These are phyloP conservation scores for Bungarus multicinctus DNA, from an alignment of 2,113 vertebrate species.

Conservation along the genomic window DNA sequence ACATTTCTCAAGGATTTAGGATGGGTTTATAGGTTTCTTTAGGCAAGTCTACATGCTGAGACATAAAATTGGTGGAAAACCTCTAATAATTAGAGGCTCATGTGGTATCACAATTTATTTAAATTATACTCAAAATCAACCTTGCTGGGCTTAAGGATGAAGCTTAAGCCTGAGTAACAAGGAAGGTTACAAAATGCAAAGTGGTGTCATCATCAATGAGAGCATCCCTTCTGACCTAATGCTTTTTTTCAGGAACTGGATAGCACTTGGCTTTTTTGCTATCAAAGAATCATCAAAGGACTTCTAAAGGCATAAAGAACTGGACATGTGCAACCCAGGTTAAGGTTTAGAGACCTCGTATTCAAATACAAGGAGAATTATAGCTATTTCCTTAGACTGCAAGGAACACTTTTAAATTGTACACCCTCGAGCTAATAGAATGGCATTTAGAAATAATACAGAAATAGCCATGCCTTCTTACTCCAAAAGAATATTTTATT, in stretches of 20 bases:
- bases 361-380: not conserved
- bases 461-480: not conserved
- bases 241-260: not conserved
- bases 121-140: not conserved
- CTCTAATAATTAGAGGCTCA: not conserved
- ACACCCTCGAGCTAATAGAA: not conserved
- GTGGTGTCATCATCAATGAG: not conserved
- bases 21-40: not conserved
- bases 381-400: not conserved
- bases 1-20: too few species aligned
- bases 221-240: not conserved
- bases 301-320: not conserved
- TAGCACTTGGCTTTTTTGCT: not conserved
- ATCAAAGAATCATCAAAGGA: not conserved
- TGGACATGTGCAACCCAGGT: not conserved
- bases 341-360: not conserved
- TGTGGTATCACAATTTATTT: not conserved
- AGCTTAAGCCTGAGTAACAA: not conserved
- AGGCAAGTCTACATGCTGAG: not conserved
- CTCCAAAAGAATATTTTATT: not conserved
- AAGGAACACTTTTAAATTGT: not conserved
- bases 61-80: not conserved
- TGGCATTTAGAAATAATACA: not conserved
- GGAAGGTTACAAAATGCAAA: not conserved
- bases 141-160: not conserved